These are phyloP conservation scores for Drosophila pandora DNA, from an alignment of 1,140 invertebrate genomes.

Conservation along the genomic window DNA sequence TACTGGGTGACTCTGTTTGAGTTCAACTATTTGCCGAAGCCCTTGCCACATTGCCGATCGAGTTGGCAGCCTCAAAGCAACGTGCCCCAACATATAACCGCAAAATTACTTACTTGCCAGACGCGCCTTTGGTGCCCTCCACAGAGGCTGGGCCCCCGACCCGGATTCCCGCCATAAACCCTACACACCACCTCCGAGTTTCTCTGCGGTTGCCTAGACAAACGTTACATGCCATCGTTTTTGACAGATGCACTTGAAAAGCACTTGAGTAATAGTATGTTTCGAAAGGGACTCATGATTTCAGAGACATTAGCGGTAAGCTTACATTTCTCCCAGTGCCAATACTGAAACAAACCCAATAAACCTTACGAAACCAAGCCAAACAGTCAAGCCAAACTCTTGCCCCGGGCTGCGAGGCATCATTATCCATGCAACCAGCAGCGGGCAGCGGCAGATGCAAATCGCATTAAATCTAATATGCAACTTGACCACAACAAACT, in stretches of 20 bases:
- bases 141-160: not conserved
- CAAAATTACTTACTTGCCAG: constrained; percentile 76
- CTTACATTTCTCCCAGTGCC: not conserved
- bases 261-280: not conserved
- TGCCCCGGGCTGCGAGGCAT: constrained; percentile 33
- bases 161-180: not conserved
- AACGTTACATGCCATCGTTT: constrained; percentile 22
- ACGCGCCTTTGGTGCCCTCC: constrained; percentile 25
- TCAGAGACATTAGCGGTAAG: not conserved
- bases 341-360: not conserved
- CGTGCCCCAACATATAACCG: constrained; percentile 71
- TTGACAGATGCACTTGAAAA: not conserved
- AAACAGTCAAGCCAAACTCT: constrained; percentile 46
- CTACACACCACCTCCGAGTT: constrained; percentile 3
- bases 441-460: constrained; percentile 56
- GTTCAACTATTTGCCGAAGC: constrained; percentile 48
- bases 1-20: constrained; percentile 50
- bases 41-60: constrained; percentile 33
- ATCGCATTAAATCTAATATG: constrained; percentile 80
- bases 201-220: constrained; percentile 56
- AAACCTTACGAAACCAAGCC: constrained; percentile 1
- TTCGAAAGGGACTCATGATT: not conserved
- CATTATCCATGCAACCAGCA: constrained; percentile 52
- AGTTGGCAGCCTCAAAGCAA: constrained; percentile 73
- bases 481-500: constrained; percentile 67